These are phyloP conservation scores for Agrilus planipennis DNA, from an alignment of 1,140 invertebrate species.

Conservation along the genomic window DNA sequence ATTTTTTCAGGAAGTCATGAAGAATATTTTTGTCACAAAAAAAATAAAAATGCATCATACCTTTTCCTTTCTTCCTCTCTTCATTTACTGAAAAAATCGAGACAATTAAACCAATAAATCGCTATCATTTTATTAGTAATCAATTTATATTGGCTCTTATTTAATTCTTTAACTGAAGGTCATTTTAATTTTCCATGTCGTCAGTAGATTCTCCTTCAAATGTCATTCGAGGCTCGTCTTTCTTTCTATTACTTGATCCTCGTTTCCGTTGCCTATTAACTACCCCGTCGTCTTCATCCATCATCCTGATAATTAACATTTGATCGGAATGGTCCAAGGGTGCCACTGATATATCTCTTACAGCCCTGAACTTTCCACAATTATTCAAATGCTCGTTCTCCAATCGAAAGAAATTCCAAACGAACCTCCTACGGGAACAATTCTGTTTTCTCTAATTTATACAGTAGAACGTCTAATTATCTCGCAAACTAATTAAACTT, in stretches of 20 bases:
- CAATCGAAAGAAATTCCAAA: constrained; percentile 99
- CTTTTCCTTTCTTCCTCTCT: no score
- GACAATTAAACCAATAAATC: no score
- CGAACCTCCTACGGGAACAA: constrained; percentile 82
- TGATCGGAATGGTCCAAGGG: constrained; percentile 92
- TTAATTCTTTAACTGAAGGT: no score
- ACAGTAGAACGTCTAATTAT: no score
- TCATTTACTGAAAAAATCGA: no score
- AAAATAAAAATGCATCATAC: no score
- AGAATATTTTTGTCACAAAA: no score
- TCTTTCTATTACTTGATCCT: constrained; percentile 28
- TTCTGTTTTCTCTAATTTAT: no score
- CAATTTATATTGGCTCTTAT: no score
- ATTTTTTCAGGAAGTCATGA: no score
- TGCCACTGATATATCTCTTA: constrained; percentile 95
- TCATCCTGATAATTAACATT: constrained; percentile 81
- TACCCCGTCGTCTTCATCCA: constrained; percentile 88
- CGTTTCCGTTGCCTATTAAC: constrained; percentile 54
- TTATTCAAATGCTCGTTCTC: constrained; percentile 99
- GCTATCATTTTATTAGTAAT: no score
- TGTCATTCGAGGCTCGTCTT: constrained; percentile 25
- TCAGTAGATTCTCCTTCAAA: constrained; percentile 36
- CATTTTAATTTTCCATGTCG: constrained; percentile 25
- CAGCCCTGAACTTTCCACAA: constrained; percentile 97
- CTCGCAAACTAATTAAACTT: no score